Evolutionary conservation across 2,888 invertebrate species (phyloP).

Genomic region (Yponomeuta cagnagella): DNA sequence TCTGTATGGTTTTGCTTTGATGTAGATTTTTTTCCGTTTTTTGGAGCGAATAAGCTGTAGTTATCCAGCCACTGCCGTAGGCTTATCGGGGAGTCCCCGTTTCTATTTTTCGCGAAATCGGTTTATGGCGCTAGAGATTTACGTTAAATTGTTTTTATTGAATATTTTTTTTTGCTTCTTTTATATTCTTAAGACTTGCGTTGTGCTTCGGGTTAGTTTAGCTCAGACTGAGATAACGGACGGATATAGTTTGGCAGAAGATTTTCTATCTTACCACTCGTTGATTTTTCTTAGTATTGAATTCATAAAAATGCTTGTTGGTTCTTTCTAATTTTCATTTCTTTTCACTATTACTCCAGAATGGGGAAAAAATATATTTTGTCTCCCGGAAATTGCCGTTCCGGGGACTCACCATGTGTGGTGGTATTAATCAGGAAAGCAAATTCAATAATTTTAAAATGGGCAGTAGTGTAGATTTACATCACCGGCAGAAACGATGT

Average conservation of each 20-base stretch:
- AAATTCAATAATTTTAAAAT: too few relatives aligned
- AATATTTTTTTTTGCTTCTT: slow-evolving; percentile 3
- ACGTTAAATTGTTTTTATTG: slow-evolving; percentile 1
- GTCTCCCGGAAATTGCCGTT: too few relatives aligned
- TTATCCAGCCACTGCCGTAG: background rate
- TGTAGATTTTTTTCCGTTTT: background rate
- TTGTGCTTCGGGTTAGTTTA: background rate
- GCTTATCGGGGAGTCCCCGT: slow-evolving; percentile 8
- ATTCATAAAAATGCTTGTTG: background rate
- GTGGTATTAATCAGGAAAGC: too few relatives aligned
- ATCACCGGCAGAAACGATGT: too few relatives aligned
- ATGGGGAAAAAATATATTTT: background rate
- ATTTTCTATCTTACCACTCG: background rate
- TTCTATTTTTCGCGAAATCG: slow-evolving; percentile 9
- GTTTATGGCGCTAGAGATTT: slow-evolving; percentile 8
- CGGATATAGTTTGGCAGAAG: too few relatives aligned
- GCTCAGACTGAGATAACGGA: too few relatives aligned
- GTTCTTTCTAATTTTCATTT: background rate
- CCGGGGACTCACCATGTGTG: too few relatives aligned
- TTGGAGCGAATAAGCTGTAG: background rate
- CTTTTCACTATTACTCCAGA: background rate
- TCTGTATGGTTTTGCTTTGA: background rate
- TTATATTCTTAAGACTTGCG: background rate
- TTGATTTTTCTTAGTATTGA: background rate
- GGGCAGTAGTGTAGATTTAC: too few relatives aligned